Evolutionary conservation across 2,113 vertebrate genomes (phyloP).

Genomic region (Carollia perspicillata): DNA sequence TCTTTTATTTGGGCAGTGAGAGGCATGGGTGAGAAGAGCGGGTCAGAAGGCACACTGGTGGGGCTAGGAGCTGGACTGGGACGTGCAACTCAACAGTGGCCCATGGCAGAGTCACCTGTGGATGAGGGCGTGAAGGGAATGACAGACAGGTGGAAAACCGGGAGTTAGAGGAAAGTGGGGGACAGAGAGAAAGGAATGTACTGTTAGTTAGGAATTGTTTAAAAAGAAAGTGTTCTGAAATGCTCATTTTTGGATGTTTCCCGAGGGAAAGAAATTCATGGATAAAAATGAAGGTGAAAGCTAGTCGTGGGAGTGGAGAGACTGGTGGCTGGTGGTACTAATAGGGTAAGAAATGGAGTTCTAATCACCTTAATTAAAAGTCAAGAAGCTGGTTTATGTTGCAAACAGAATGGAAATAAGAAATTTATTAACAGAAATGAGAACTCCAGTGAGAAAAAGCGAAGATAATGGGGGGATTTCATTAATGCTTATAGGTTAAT

Average conservation of each 20-base stretch:
- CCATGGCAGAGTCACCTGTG: accelerated
- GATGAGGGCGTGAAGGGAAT: background rate
- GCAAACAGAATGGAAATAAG: background rate
- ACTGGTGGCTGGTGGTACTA: background rate
- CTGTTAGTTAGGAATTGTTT: background rate
- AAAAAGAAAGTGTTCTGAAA: background rate
- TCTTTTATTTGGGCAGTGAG: background rate
- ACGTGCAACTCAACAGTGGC: no score
- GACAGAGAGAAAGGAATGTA: background rate
- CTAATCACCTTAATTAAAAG: background rate
- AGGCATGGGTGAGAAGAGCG: background rate
- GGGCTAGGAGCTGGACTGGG: background rate
- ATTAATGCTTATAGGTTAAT: background rate
- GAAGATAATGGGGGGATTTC: background rate
- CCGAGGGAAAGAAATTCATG: background rate
- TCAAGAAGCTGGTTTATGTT: background rate
- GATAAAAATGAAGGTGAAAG: background rate
- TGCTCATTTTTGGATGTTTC: background rate
- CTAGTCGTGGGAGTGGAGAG: background rate
- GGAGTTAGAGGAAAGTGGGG: background rate
- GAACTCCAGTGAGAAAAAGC: background rate
- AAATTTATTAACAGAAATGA: background rate
- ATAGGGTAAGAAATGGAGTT: background rate
- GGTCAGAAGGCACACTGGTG: background rate
- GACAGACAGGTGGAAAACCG: background rate